These are phyloP conservation scores for Falco berigora DNA, from an alignment of 2,797 vertebrate genomes.

Conservation along the genomic window DNA sequence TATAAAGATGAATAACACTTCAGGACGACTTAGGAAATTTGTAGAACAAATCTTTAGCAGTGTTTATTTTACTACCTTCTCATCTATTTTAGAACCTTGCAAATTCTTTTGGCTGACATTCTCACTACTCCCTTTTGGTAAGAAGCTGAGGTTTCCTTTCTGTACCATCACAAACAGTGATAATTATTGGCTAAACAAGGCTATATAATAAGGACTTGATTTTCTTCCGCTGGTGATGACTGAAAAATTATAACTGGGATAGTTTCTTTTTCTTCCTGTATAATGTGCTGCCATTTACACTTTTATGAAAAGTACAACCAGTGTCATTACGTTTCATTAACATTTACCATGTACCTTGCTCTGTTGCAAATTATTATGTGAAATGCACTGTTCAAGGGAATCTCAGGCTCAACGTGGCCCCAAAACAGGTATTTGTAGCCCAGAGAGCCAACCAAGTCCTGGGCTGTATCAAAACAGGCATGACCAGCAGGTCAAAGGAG, in stretches of 20 bases:
- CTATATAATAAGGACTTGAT: neutral
- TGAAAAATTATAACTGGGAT: neutral
- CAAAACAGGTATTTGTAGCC: too few relatives aligned
- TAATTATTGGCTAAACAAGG: neutral
- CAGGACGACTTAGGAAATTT: neutral
- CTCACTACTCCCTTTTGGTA: neutral
- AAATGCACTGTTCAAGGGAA: neutral
- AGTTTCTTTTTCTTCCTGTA: neutral
- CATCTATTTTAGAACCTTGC: neutral
- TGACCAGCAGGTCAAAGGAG: too few relatives aligned
- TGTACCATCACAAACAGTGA: neutral
- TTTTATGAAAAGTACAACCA: neutral
- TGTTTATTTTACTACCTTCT: neutral
- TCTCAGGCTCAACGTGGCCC: too few relatives aligned
- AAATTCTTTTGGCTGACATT: neutral
- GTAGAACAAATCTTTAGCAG: neutral
- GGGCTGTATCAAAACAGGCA: too few relatives aligned
- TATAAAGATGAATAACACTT: neutral
- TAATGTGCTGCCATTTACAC: neutral
- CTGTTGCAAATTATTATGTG: neutral
- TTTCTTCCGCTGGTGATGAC: neutral
- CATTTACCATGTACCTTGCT: neutral
- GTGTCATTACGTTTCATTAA: neutral
- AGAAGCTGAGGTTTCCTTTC: neutral
- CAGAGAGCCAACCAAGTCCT: too few relatives aligned